Base-by-base conservation (phyloP, 2,113 vertebrate genomes). In the Callospermophilus lateralis region DNA sequence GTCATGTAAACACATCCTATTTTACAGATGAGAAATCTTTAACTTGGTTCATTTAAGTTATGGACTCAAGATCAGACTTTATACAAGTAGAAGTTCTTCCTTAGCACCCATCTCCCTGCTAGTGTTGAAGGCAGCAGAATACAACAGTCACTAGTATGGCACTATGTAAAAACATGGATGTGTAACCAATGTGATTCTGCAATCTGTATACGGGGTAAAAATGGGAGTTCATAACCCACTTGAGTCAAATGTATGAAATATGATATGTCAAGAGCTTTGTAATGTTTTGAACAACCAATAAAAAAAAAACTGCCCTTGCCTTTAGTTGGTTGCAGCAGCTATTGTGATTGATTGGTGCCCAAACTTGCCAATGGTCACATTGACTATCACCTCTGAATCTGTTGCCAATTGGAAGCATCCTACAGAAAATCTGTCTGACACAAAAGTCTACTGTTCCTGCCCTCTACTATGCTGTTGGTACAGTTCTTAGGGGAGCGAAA, bases 381-480 rank as follows among this genome's bases (percentile, higher is more conserved):
- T 83, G 61, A 53, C 13, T 19, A 8, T 32, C 20, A 32, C 4
- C 4, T 24, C 10, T 48, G 45, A 37, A 17, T 79, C 30, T 11
- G 3, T 48, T 67, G n/a, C n/a, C 19, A 86, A 32, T 39, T 45
- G 73, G 65, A 65, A 65, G 4, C 22, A 45, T 51, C 73, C 3
- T 32, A 8, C 55, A 24, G 63, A 68, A 85, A 17, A 28, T 42
- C 51, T 51, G 24, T 28, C 13, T 67, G 37, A 51, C 20, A 3
- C 34, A 53, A 1, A 65, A 42, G 1, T 3, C 45, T 30, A 17
- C 24, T 37, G 0, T 73, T n/a, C 26, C 9, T 26, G n/a, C 39
- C 34, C 4, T 79, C 0, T 7, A 1, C n/a, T 5, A n/a, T 9
- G 5, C 45, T 24, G n/a, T 68, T 68, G 3, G 11, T 34, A 51